phyloP scores from a whole-genome alignment of 2,797 vertebrate species.

The Sebastes vulpes region DNA sequence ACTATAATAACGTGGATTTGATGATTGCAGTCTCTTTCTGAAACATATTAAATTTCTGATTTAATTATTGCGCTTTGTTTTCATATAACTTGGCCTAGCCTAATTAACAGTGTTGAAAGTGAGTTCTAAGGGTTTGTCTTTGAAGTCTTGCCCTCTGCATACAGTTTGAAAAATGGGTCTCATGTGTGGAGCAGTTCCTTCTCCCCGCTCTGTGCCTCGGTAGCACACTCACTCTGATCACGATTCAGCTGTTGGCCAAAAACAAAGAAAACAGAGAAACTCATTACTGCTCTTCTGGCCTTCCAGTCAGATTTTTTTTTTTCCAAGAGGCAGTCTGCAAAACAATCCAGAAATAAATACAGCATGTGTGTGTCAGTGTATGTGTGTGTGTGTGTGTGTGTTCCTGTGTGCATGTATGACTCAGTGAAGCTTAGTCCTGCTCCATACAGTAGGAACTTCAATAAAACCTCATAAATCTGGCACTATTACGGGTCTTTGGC shows the following conservation, averaged over 20 bases:
- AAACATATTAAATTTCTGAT: constrained; percentile 48
- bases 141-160: constrained; percentile 64
- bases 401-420: constrained; percentile 3
- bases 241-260: constrained; percentile 75
- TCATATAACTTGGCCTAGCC: constrained; percentile 35
- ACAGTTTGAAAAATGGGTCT: constrained; percentile 52
- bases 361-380: not conserved
- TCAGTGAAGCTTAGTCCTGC: constrained; percentile 12
- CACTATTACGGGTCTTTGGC: not conserved
- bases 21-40: constrained; percentile 35
- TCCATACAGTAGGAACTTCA: not conserved
- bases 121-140: constrained; percentile 57
- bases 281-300: constrained; percentile 70
- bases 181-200: constrained; percentile 40
- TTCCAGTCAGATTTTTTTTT: constrained; percentile 51
- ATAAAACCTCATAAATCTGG: constrained; percentile 8
- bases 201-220: constrained; percentile 33
- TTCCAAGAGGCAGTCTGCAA: constrained; percentile 12
- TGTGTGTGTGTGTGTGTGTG: not conserved
- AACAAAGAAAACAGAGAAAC: constrained; percentile 71
- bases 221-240: constrained; percentile 60
- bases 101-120: constrained; percentile 60
- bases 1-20: constrained; percentile 29
- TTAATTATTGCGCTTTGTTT: constrained; percentile 59
- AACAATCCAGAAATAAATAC: constrained; percentile 47